phyloP scores from a whole-genome alignment of 2,113 vertebrate genomes.

The Lampris megalopsis region DNA sequence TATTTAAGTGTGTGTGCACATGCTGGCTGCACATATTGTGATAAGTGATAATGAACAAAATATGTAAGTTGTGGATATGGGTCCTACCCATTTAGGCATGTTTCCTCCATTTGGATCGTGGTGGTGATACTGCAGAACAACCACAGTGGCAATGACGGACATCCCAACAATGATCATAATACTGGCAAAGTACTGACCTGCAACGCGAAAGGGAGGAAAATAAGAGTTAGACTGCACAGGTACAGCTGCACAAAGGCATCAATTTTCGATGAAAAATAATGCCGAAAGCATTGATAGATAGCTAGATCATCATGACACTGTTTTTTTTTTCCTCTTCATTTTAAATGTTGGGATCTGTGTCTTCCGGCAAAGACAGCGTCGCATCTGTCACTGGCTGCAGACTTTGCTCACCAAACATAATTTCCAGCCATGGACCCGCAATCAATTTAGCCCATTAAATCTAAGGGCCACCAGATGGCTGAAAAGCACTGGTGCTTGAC shows the following conservation, averaged over 20 bases:
- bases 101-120: slow-evolving; percentile 84
- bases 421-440: slow-evolving; percentile 46
- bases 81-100: slow-evolving; percentile 87
- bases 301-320: slow-evolving; percentile 32
- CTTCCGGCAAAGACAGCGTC: slow-evolving; percentile 37
- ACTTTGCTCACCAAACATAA: slow-evolving; percentile 44
- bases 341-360: slow-evolving; percentile 67
- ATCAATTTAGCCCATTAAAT: slow-evolving; percentile 62
- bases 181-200: slow-evolving; percentile 88
- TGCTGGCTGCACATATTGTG: too few relatives aligned
- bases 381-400: slow-evolving; percentile 51
- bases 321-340: slow-evolving; percentile 22
- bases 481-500: slow-evolving; percentile 21
- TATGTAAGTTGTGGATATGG: not conserved
- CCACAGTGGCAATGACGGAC: slow-evolving; percentile 85
- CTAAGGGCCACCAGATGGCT: slow-evolving; percentile 62
- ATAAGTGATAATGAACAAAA: slow-evolving; percentile 8
- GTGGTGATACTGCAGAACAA: slow-evolving; percentile 87
- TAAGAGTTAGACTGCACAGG: slow-evolving; percentile 2
- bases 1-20: not conserved
- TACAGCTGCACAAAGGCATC: slow-evolving; percentile 4
- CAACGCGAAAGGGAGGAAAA: slow-evolving; percentile 32
- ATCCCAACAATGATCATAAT: slow-evolving; percentile 88
- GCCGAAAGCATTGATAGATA: slow-evolving; percentile 44
- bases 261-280: slow-evolving; percentile 33